phyloP scores from a whole-genome alignment of 2,797 vertebrate genomes.

The Knipowitschia caucasica region DNA sequence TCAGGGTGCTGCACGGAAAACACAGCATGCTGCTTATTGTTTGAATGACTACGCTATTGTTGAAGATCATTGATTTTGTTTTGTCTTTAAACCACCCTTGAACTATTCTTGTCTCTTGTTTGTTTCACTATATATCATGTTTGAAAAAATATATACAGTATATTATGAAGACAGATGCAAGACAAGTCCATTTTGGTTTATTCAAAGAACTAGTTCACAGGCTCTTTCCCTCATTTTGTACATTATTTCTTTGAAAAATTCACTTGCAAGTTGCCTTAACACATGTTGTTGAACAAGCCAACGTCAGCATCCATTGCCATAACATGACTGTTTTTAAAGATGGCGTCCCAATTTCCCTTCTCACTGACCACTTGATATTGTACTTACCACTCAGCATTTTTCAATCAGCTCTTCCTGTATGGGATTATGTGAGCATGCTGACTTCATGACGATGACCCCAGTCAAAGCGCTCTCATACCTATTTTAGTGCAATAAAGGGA shows the following conservation, averaged over 20 bases:
- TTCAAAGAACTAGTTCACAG: background rate
- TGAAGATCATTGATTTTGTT: slow-evolving; percentile 44
- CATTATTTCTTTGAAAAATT: too few species aligned
- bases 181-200: background rate
- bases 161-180: background rate
- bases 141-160: too few species aligned
- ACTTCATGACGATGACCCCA: slow-evolving; percentile 24
- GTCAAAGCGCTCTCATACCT: slow-evolving; percentile 26
- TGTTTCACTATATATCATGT: slow-evolving; percentile 18
- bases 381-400: slow-evolving; percentile 25
- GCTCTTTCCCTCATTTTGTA: background rate
- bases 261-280: too few species aligned
- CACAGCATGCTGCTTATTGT: slow-evolving; percentile 33
- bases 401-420: slow-evolving; percentile 36
- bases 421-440: slow-evolving; percentile 47
- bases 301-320: background rate
- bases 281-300: too few species aligned
- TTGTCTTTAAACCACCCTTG: slow-evolving; percentile 21
- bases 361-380: slow-evolving; percentile 25
- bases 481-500: slow-evolving; percentile 16
- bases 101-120: slow-evolving; percentile 28
- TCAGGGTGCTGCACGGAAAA: slow-evolving; percentile 9
- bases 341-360: slow-evolving; percentile 17
- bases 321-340: background rate
- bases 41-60: slow-evolving; percentile 33